Evolutionary conservation across 2,888 invertebrate genomes (phyloP).

Genomic region (Torymus auratus): DNA sequence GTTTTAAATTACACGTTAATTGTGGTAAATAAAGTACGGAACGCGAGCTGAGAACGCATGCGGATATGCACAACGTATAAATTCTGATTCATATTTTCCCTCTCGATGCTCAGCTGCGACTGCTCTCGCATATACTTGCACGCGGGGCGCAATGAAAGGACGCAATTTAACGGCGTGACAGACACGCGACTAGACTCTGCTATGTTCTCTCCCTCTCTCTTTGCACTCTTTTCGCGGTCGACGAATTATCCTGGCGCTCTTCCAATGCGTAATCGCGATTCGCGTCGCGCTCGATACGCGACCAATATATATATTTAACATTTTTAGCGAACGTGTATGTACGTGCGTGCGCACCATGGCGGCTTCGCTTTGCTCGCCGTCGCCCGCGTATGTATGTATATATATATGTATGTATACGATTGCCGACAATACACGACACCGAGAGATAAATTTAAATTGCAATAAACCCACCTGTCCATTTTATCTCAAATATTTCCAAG

Average conservation of each 20-base stretch:
- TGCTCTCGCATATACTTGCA: too few species aligned
- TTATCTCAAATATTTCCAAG: background rate
- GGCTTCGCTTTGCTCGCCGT: background rate
- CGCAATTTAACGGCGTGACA: conserved; percentile 45
- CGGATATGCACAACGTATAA: conserved; percentile 1
- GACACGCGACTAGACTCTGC: conserved; percentile 14
- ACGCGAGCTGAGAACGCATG: background rate
- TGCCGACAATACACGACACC: background rate
- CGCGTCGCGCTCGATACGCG: background rate
- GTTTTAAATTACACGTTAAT: conserved; percentile 28
- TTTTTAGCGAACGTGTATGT: background rate
- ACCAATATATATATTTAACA: conserved; percentile 24
- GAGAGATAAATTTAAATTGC: conserved; percentile 11
- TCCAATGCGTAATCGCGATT: conserved; percentile 23
- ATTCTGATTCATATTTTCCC: conserved; percentile 65
- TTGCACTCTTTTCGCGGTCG: conserved; percentile 4
- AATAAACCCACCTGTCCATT: background rate
- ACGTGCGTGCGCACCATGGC: background rate
- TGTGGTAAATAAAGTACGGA: background rate
- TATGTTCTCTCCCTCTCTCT: conserved; percentile 15
- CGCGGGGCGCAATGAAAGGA: conserved; percentile 33
- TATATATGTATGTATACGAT: background rate
- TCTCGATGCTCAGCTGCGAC: background rate
- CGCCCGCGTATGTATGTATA: too few species aligned
- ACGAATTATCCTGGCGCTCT: conserved; percentile 18